Conservation (phyloP, 1,140 invertebrate genomes). For the Phocides pigmalion region DNA sequence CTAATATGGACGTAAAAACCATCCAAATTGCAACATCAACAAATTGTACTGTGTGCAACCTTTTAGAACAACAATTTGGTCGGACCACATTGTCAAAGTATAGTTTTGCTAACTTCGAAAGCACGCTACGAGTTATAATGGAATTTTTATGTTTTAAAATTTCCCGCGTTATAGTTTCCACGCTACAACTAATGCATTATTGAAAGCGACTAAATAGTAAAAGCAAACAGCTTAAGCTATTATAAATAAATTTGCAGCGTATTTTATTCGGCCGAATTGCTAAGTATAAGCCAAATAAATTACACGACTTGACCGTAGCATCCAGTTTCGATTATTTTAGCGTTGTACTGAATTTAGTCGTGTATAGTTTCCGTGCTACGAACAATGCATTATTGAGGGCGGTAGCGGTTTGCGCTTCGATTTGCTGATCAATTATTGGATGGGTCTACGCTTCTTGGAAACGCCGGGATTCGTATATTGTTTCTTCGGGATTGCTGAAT, state of each 20-base stretch:
- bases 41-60: not conserved
- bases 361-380: slow-evolving; percentile 11
- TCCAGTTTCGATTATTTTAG: not conserved
- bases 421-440: slow-evolving; percentile 33
- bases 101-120: not conserved
- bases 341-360: slow-evolving; percentile 19
- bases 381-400: slow-evolving; percentile 31
- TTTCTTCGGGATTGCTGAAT: not conserved
- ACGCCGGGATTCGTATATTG: not conserved
- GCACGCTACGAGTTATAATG: not conserved
- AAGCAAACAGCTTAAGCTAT: not conserved
- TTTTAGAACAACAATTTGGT: not conserved
- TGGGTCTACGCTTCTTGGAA: not conserved
- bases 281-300: not conserved
- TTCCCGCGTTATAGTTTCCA: slow-evolving; percentile 10
- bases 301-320: not conserved
- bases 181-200: slow-evolving; percentile 21
- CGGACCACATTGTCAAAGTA: not conserved
- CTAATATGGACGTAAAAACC: not conserved
- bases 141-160: slow-evolving; percentile 5
- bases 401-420: slow-evolving; percentile 14
- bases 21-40: not conserved
- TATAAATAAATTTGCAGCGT: slow-evolving; percentile 2
- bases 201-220: slow-evolving; percentile 10
- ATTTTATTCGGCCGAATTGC: slow-evolving; percentile 5